phyloP scores from a whole-genome alignment of 2,113 vertebrate species.

The Triplophysa dalaica region DNA sequence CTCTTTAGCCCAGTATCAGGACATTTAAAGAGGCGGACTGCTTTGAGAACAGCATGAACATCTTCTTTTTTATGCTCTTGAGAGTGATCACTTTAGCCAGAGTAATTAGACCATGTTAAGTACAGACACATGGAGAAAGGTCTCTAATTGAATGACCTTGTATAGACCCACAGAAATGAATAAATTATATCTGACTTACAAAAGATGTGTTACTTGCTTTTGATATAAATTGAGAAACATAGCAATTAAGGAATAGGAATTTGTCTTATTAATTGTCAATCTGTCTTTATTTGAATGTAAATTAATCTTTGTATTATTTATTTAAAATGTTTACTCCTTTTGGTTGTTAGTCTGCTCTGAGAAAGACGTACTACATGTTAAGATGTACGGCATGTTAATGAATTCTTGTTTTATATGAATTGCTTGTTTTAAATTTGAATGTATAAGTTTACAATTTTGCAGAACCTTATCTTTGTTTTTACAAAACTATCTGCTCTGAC shows the following conservation, averaged over 20 bases:
- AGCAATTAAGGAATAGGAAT: neutral
- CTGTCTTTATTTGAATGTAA: too few relatives aligned
- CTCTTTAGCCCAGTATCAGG: constrained; percentile 48
- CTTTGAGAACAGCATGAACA: constrained; percentile 47
- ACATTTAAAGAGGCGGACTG: constrained; percentile 12
- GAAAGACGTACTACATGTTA: neutral
- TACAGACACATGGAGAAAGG: constrained; percentile 24
- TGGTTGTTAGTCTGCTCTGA: neutral
- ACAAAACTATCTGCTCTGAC: constrained; percentile 45
- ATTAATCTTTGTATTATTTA: too few relatives aligned
- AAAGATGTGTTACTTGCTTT: neutral
- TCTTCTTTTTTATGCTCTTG: constrained; percentile 42
- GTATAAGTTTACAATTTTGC: constrained; percentile 51
- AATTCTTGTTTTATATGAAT: neutral
- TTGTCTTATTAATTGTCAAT: neutral
- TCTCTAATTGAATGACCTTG: constrained; percentile 35
- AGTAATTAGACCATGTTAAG: constrained; percentile 28
- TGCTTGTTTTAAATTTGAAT: constrained; percentile 34
- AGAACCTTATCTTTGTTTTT: constrained; percentile 54
- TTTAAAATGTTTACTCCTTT: neutral
- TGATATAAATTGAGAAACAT: too few relatives aligned
- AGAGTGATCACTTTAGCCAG: constrained; percentile 43
- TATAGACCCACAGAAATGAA: constrained; percentile 1
- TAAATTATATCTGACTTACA: neutral
- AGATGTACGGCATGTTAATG: constrained; percentile 16